phyloP scores from a whole-genome alignment of 1,140 invertebrate species.

The Saxidomus purpurata region DNA sequence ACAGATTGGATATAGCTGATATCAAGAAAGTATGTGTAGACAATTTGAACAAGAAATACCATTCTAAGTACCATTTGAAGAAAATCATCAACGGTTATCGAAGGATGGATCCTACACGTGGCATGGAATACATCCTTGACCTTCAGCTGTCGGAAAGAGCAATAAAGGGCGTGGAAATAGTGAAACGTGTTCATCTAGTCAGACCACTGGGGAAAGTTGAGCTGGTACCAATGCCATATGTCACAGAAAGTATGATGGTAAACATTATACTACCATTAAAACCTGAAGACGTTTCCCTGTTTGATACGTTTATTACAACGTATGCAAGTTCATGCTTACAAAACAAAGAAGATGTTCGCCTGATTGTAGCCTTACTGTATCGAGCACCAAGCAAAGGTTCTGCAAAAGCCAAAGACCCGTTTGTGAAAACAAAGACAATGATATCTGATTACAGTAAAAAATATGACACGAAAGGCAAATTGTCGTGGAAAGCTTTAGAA shows the following conservation, averaged over 20 bases:
- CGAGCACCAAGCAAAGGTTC: constrained; percentile 29
- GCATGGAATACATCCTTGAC: constrained; percentile 96
- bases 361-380: constrained; percentile 89
- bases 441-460: constrained; percentile 89
- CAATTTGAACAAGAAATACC: constrained; percentile 88
- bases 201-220: constrained; percentile 94
- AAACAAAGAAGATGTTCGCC: constrained; percentile 92
- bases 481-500: constrained; percentile 90
- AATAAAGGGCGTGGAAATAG: constrained; percentile 77
- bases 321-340: constrained; percentile 92
- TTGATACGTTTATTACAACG: constrained; percentile 90
- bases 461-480: constrained; percentile 90
- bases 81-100: constrained; percentile 93
- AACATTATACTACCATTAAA: constrained; percentile 91
- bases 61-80: constrained; percentile 83
- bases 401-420: constrained; percentile 57
- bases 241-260: constrained; percentile 95
- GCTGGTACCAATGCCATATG: constrained; percentile 95
- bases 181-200: constrained; percentile 82
- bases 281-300: constrained; percentile 87
- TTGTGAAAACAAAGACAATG: constrained; percentile 87
- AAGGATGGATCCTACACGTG: constrained; percentile 94
- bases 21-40: constrained; percentile 89
- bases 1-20: constrained; percentile 90
- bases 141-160: constrained; percentile 87